These are phyloP conservation scores for Apodemia duryi DNA, from an alignment of 2,888 invertebrate genomes.

Conservation along the genomic window DNA sequence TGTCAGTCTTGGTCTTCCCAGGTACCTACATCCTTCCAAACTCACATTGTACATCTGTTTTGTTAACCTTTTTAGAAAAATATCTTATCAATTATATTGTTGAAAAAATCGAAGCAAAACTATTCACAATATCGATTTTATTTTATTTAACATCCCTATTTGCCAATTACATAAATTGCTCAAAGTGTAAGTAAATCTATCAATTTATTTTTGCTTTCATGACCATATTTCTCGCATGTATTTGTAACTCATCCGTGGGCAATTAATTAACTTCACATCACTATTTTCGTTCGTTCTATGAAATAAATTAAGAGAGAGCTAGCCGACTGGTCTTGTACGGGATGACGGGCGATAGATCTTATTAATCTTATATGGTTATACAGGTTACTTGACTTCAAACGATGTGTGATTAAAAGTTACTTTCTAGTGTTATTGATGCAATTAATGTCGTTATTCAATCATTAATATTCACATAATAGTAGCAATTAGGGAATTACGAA, in stretches of 20 bases:
- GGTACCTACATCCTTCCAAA: too few relatives aligned
- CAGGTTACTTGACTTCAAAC: constrained; percentile 41
- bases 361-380: constrained; percentile 35
- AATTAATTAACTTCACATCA: constrained; percentile 6
- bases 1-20: too few relatives aligned
- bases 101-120: too few relatives aligned
- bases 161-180: too few relatives aligned
- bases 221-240: neutral
- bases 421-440: constrained; percentile 59
- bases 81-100: too few relatives aligned
- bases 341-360: constrained; percentile 55
- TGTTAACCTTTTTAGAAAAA: too few relatives aligned
- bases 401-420: constrained; percentile 51
- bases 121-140: too few relatives aligned
- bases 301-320: constrained; percentile 61
- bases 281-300: constrained; percentile 30
- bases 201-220: too few relatives aligned
- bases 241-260: neutral
- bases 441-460: constrained; percentile 29
- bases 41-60: too few relatives aligned
- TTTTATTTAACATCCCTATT: too few relatives aligned
- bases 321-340: constrained; percentile 45
- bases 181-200: too few relatives aligned
- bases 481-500: neutral
- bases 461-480: neutral